Percentiles rank a stretch among this genome's conserved stretches.
phyloP scores from a whole-genome alignment of 2,797 vertebrate species.

The Heterohyrax brucei region DNA sequence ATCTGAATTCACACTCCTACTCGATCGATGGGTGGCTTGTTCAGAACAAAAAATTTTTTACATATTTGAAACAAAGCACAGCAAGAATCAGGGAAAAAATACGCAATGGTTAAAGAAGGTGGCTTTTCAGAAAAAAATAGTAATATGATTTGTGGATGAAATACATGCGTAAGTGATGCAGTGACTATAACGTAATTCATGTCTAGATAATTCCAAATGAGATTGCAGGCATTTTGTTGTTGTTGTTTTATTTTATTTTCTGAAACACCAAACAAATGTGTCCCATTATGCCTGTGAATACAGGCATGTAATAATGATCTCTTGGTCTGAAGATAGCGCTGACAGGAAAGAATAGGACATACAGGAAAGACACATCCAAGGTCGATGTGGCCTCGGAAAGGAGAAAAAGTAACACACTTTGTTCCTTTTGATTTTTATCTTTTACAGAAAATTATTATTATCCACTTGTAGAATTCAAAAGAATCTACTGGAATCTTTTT shows the following conservation, averaged over 20 bases:
- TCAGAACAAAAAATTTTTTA: constrained; percentile 73
- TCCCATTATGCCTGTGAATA: constrained; percentile 20
- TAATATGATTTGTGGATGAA: constrained; percentile 56
- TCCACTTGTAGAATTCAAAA: constrained; percentile 40
- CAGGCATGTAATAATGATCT: not conserved
- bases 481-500: not conserved
- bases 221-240: not conserved
- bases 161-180: not conserved
- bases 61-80: constrained; percentile 75
- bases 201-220: constrained; percentile 56
- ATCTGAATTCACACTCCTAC: constrained; percentile 84
- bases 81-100: constrained; percentile 56
- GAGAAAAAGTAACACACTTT: not conserved
- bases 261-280: constrained; percentile 42
- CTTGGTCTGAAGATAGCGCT: constrained; percentile 35
- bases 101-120: constrained; percentile 33
- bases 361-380: not conserved
- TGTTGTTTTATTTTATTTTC: constrained; percentile 25
- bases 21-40: constrained; percentile 76
- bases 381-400: not conserved
- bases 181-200: constrained; percentile 15
- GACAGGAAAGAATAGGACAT: not conserved
- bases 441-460: not conserved
- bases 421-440: constrained; percentile 32
- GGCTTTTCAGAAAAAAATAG: constrained; percentile 52